phyloP scores from a whole-genome alignment of 1,140 invertebrate genomes.

The Leptopilina clavipes region DNA sequence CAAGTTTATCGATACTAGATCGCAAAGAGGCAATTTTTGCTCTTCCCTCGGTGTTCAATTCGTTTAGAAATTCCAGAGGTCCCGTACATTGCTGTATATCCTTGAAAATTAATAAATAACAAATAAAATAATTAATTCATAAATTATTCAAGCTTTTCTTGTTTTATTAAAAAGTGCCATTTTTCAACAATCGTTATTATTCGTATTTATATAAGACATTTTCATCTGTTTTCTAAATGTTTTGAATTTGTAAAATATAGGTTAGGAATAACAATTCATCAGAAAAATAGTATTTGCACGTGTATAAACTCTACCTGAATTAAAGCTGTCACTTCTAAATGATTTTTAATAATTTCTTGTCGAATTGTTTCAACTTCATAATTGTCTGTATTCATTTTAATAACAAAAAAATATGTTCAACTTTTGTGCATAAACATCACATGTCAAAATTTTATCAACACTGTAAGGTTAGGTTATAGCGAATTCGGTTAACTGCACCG shows the following conservation, averaged over 20 bases:
- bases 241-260: not conserved
- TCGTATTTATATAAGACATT: not conserved
- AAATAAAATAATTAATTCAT: not conserved
- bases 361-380: conserved; percentile 61
- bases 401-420: conserved; percentile 33
- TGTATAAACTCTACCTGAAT: conserved; percentile 80
- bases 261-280: conserved; percentile 32
- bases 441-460: not conserved
- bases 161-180: not conserved
- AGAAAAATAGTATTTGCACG: conserved; percentile 9
- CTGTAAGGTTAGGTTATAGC: not conserved
- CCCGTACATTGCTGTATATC: conserved; percentile 82
- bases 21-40: conserved; percentile 79
- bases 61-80: conserved; percentile 80
- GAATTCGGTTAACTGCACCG: no score
- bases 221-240: not conserved
- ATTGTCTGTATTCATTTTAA: conserved; percentile 58
- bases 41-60: conserved; percentile 83
- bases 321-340: conserved; percentile 84
- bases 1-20: conserved; percentile 81
- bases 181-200: not conserved
- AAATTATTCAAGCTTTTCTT: not conserved
- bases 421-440: not conserved
- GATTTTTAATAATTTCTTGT: conserved; percentile 82
- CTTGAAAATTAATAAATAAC: conserved; percentile 54